phyloP scores from a whole-genome alignment of 2,113 vertebrate species.

The Promerops cafer region DNA sequence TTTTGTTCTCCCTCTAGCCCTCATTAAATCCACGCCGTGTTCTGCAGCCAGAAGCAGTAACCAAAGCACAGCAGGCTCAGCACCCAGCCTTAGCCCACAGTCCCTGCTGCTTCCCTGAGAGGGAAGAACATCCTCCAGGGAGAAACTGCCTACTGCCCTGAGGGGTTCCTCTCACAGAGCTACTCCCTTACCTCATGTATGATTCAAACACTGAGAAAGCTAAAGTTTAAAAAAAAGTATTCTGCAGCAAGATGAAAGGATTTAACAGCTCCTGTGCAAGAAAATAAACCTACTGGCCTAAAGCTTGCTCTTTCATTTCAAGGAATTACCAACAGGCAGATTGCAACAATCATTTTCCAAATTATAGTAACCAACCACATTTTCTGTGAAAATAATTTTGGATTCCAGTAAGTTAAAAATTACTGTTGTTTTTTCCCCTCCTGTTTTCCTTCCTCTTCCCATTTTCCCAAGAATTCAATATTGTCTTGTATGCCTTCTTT shows the following conservation, averaged over 20 bases:
- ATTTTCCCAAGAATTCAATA: not conserved
- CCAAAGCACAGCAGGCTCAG: not conserved
- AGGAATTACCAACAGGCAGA: not conserved
- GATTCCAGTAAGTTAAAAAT: slow-evolving; percentile 8
- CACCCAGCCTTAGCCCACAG: not conserved
- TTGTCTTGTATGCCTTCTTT: not conserved
- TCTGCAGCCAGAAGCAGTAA: not conserved
- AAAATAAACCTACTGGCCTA: not conserved
- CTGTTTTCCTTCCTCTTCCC: not conserved
- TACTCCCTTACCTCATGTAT: not conserved
- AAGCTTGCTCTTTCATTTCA: not conserved
- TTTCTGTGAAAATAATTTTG: not conserved
- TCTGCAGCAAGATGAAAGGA: not conserved
- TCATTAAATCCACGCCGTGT: not conserved
- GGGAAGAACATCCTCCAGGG: not conserved
- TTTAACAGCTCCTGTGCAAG: not conserved
- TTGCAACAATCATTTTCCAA: not conserved
- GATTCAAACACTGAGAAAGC: not conserved
- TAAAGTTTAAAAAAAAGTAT: not conserved
- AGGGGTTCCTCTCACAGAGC: not conserved
- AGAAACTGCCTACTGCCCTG: not conserved
- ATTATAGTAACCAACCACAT: not conserved
- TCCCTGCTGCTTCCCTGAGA: not conserved
- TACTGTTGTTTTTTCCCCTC: not conserved
- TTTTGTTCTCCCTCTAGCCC: not conserved